phyloP scores from a whole-genome alignment of 2,113 vertebrate genomes.

The Notothenia coriiceps region DNA sequence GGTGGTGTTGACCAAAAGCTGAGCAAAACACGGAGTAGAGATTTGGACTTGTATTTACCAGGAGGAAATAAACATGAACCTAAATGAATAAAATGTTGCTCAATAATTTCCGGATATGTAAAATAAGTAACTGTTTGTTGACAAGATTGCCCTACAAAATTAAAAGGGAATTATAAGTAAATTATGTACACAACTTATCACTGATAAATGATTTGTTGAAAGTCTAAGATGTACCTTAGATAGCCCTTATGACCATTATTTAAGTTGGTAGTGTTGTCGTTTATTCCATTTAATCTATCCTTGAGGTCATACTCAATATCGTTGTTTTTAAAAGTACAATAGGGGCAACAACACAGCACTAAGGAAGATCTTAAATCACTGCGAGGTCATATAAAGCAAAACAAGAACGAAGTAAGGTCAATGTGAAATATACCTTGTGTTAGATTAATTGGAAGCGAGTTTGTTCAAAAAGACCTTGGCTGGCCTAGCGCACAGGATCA shows the following conservation, averaged over 20 bases:
- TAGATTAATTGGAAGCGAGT: background rate
- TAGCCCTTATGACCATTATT: background rate
- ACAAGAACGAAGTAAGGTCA: background rate
- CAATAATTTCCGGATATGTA: too few species aligned
- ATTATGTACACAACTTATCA: background rate
- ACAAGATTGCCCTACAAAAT: background rate
- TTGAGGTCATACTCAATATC: background rate
- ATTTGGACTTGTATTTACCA: too few species aligned
- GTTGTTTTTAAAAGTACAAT: background rate
- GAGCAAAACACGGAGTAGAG: too few species aligned
- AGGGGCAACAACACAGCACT: too few species aligned
- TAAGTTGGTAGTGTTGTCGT: background rate
- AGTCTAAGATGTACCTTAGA: background rate
- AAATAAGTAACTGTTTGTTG: background rate
- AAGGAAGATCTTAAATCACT: background rate
- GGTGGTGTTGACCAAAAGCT: too few species aligned
- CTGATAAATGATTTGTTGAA: background rate
- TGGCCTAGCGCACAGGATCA: too few species aligned
- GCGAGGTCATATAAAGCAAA: background rate
- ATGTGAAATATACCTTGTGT: background rate
- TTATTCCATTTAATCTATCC: background rate
- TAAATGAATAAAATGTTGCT: too few species aligned
- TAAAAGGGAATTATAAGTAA: background rate
- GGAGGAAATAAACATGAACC: too few species aligned
- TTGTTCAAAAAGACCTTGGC: too few species aligned